Base-by-base conservation (phyloP, 2,797 vertebrate species). In the Bradypus variegatus region DNA sequence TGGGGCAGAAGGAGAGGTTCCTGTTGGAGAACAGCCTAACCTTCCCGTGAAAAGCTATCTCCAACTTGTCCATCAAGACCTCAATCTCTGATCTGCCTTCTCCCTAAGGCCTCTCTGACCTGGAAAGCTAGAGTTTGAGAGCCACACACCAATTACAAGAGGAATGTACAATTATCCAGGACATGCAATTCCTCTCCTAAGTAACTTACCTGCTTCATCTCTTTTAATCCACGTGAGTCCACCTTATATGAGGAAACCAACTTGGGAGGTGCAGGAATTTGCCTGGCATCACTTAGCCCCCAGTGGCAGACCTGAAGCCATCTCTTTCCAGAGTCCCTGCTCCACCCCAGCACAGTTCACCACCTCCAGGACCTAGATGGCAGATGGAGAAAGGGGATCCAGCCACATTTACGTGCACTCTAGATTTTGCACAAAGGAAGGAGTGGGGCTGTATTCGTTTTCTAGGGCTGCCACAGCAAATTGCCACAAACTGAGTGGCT, bases 11-110 rank as follows among this genome's bases (percentile, higher is more conserved):
- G 31, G 33, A 9, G 36, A 18, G 29, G 41, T 15, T 12, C 73
- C 78, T 31, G 45, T 13, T 12, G 86, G 16, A 62, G n/a, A 81
- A 23, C 11, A 58, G 27, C 9, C 60, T 5, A 18, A 48, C 4
- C 27, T 36, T 16, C 65, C 33, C 31, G 0, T 5, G 8, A 8
- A 8, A 33, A 0, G 0, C 58, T 10, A 29, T 31, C n/a, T 45
- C 69, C 6, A n/a, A 53, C 38, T 53, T 50, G 33, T 21, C 65
- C 13, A 9, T 14, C 36, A 64, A 14, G 36, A 41, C 50, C 65
- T 27, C 2, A 12, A 21, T 25, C 88, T 31, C 31, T 25, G 50
- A 38, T 8, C 65, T 8, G 7, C 3, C 18, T 60, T 53, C 65
- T 38, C 8, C 27, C 72, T 29, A 23, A 9, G 45, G n/a, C 67